Conservation (phyloP, 2,888 invertebrate genomes). For the Lysandra coridon region DNA sequence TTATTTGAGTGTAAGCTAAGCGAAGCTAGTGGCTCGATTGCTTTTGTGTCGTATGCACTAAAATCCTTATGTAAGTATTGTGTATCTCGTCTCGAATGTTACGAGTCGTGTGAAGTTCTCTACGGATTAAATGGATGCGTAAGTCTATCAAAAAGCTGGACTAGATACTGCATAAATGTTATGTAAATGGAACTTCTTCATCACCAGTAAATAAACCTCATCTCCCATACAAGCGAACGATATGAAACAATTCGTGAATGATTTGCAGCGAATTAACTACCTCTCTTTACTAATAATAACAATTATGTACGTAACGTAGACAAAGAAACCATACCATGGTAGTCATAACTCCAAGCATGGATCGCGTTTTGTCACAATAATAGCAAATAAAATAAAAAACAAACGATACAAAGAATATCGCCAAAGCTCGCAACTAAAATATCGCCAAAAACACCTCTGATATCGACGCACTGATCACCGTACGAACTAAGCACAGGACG, state of each 20-base stretch:
- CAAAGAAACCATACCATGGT: constrained; percentile 81
- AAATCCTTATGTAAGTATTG: constrained; percentile 9
- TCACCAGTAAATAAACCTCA: constrained; percentile 2
- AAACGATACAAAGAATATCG: constrained; percentile 56
- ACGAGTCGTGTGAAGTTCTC: constrained; percentile 28
- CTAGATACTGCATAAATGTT: constrained; percentile 20
- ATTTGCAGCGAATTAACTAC: constrained; percentile 54
- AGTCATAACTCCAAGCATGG: constrained; percentile 81
- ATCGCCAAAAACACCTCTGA: constrained; percentile 66
- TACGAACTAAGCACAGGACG: constrained; percentile 75
- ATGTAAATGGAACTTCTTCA: background rate
- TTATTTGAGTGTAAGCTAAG: background rate
- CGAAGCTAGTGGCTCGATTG: background rate
- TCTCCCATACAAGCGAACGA: constrained; percentile 37
- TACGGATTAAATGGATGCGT: constrained; percentile 39
- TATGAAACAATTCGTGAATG: constrained; percentile 41
- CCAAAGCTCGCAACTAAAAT: constrained; percentile 70
- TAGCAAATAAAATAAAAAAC: constrained; percentile 62
- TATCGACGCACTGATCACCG: constrained; percentile 70
- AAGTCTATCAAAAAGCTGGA: constrained; percentile 38
- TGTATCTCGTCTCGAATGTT: constrained; percentile 1
- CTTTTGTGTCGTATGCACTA: constrained; percentile 13
- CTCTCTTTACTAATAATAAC: constrained; percentile 62
- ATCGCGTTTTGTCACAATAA: constrained; percentile 74
- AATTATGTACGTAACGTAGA: constrained; percentile 67